Conservation (phyloP, 2,888 invertebrate species). For the Drosophila seclusa region DNA sequence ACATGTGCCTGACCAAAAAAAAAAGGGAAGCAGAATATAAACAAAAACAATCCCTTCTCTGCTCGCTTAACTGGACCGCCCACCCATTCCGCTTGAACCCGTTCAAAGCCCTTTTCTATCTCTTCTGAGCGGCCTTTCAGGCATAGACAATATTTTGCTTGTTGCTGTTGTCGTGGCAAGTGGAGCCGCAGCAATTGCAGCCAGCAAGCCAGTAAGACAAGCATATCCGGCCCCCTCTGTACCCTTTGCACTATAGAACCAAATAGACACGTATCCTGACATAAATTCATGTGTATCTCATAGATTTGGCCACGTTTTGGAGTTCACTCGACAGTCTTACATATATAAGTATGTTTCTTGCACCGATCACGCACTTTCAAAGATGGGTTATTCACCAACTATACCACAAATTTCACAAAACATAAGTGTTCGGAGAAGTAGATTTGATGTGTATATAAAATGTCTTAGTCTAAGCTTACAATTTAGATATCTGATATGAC, state of each 20-base stretch:
- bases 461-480: neutral
- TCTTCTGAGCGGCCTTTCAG: neutral
- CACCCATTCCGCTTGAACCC: constrained; percentile 1
- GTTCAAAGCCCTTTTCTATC: constrained; percentile 2
- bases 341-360: neutral
- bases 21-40: neutral
- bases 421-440: neutral
- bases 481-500: neutral
- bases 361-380: neutral
- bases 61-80: neutral
- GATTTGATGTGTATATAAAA: neutral
- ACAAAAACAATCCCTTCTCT: constrained; percentile 3
- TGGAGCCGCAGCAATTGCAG: constrained; percentile 34
- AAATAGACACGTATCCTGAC: neutral
- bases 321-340: neutral
- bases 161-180: constrained; percentile 26
- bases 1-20: constrained; percentile 14
- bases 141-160: constrained; percentile 43
- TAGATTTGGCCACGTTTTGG: neutral
- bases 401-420: neutral
- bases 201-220: constrained; percentile 34
- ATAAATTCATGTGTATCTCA: neutral
- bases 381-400: neutral
- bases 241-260: neutral
- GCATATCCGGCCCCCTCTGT: constrained; percentile 11